phyloP scores from a whole-genome alignment of 2,888 invertebrate species.

The Melolontha melolontha region DNA sequence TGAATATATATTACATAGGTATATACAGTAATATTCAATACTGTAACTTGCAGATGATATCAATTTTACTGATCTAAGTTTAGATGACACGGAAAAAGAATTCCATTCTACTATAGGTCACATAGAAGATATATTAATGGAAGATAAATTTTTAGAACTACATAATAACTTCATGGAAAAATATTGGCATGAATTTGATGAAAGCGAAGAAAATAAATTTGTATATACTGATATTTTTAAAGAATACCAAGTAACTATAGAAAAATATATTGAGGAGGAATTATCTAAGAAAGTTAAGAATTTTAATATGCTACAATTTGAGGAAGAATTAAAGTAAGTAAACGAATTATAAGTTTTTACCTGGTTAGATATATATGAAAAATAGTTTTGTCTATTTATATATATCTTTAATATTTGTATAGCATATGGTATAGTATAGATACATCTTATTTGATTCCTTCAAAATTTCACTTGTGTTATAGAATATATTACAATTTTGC shows the following conservation, averaged over 20 bases:
- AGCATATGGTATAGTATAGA: too few relatives aligned
- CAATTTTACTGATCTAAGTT: conserved; percentile 49
- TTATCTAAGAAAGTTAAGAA: conserved; percentile 68
- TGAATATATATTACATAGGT: neutral
- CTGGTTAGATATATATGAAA: too few relatives aligned
- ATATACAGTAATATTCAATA: neutral
- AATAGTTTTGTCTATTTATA: too few relatives aligned
- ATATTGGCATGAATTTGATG: conserved; percentile 75
- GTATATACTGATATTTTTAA: conserved; percentile 78
- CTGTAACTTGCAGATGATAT: conserved; percentile 46
- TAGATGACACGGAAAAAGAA: conserved; percentile 56
- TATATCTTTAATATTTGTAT: too few relatives aligned
- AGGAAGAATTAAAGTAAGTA: conserved; percentile 67
- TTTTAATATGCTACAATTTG: conserved; percentile 69
- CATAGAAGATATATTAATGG: conserved; percentile 80
- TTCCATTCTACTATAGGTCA: conserved; percentile 77
- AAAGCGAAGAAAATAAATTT: conserved; percentile 79
- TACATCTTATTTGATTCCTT: too few relatives aligned
- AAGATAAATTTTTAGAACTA: conserved; percentile 64
- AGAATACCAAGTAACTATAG: conserved; percentile 73
- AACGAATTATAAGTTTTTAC: neutral
- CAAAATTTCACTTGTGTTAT: too few relatives aligned
- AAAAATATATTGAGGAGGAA: conserved; percentile 70
- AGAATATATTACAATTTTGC: too few relatives aligned
- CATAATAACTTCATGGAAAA: conserved; percentile 75